Evolutionary conservation across 2,888 invertebrate species (phyloP).

Genomic region (Tetragnatha montana): DNA sequence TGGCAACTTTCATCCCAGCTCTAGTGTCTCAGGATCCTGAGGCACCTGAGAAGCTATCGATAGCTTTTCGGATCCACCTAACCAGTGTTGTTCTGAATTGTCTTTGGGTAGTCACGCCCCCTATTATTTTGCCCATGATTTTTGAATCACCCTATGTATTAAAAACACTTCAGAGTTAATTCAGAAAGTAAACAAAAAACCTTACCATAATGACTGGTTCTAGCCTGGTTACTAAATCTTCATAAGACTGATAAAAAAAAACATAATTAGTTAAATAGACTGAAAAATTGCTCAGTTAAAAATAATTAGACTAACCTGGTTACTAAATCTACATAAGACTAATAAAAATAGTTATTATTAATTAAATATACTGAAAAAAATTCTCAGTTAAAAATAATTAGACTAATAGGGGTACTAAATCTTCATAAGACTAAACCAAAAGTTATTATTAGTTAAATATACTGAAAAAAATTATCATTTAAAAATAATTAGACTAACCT

Average conservation of each 20-base stretch:
- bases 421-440: too few species aligned
- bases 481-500: constrained; percentile 81
- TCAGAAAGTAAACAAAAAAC: background rate
- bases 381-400: background rate
- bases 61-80: too few species aligned
- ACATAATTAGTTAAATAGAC: too few species aligned
- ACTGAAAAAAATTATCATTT: background rate
- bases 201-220: constrained; percentile 89
- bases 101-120: too few species aligned
- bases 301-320: constrained; percentile 83
- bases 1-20: too few species aligned
- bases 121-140: too few species aligned
- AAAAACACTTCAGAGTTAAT: background rate
- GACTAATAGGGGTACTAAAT: too few species aligned
- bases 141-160: too few species aligned
- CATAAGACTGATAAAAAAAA: constrained; percentile 83
- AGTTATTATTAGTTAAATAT: background rate
- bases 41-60: too few species aligned
- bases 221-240: constrained; percentile 92
- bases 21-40: too few species aligned
- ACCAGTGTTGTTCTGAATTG: too few species aligned
- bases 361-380: too few species aligned
- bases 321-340: constrained; percentile 95
- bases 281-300: background rate
- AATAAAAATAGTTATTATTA: background rate